Conservation (phyloP, 2,888 invertebrate species). For the Pharmacophagus antenor region DNA sequence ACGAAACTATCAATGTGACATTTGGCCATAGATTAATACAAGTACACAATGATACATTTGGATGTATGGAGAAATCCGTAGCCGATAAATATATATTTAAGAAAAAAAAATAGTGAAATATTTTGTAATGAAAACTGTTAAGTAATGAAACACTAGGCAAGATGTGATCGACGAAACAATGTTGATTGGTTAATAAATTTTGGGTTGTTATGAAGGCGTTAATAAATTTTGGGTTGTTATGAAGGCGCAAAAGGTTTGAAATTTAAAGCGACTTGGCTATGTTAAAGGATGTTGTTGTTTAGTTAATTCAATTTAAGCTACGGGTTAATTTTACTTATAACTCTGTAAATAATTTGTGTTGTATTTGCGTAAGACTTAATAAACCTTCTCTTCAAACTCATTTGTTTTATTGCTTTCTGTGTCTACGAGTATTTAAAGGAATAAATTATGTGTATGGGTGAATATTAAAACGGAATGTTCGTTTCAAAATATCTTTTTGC, state of each 20-base stretch:
- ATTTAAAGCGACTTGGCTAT: slow-evolving; percentile 32
- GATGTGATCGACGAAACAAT: too few relatives aligned
- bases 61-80: neutral
- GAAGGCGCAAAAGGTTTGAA: neutral
- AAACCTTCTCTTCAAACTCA: slow-evolving; percentile 46
- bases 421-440: too few relatives aligned
- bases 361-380: slow-evolving; percentile 58
- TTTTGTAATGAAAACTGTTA: too few relatives aligned
- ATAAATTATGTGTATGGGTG: neutral
- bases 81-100: too few relatives aligned
- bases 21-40: neutral
- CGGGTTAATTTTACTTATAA: slow-evolving; percentile 34
- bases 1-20: neutral
- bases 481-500: neutral
- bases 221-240: too few relatives aligned
- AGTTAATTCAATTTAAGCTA: slow-evolving; percentile 14
- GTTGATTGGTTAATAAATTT: too few relatives aligned
- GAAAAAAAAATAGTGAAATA: too few relatives aligned
- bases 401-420: neutral
- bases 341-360: slow-evolving; percentile 56
- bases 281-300: slow-evolving; percentile 24
- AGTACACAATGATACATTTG: neutral
- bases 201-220: too few relatives aligned
- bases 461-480: neutral
- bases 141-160: too few relatives aligned